Base-by-base conservation (phyloP, 2,113 vertebrate species). In the Corythornis cristatus region DNA sequence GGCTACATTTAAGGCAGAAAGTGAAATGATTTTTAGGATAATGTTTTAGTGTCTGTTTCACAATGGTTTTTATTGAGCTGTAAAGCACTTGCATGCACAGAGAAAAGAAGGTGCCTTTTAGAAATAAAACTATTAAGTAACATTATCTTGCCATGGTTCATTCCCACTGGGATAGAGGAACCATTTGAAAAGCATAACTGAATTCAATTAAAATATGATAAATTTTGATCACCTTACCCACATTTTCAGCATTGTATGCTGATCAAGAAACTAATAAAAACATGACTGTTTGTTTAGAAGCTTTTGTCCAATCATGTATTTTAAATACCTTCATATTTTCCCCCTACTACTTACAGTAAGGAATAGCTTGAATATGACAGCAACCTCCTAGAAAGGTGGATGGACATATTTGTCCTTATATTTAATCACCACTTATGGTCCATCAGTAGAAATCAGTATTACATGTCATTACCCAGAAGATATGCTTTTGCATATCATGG, bases 61-160 rank as follows among this genome's bases (percentile, higher is more conserved):
- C 94, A 93, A 92, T 89, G 87, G 37, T 87, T 95, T 96, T 96
- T 95, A 95, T 88, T 91, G 94, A 95, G 91, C 78, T 89, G 56
- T 91, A 96, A 96, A 95, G 82, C 75, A 93, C 72, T 92, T 91
- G 82, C 48, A 80, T 35, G 72, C 82, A 79, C 26, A 74, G 51
- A 67, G n/a, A 80, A 92, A 91, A 91, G 78, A 92, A 92, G 87
- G 92, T 73, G 43, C 91, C 68, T 95, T 95, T 96, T 80, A 89
- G 91, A 93, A 94, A 95, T 83, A 93, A 96, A 96, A 92, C 84
- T 93, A 96, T 95, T 94, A 96, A 95, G 89, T 91, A 91, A 89
- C 79, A 95, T 95, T 92, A 93, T 91, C 93, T 93, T 94, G 88
- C 91, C 78, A 75, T 89, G 56, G 94, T 89, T 95, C 61, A 75